phyloP scores from a whole-genome alignment of 2,797 vertebrate genomes.

The Emys orbicularis region DNA sequence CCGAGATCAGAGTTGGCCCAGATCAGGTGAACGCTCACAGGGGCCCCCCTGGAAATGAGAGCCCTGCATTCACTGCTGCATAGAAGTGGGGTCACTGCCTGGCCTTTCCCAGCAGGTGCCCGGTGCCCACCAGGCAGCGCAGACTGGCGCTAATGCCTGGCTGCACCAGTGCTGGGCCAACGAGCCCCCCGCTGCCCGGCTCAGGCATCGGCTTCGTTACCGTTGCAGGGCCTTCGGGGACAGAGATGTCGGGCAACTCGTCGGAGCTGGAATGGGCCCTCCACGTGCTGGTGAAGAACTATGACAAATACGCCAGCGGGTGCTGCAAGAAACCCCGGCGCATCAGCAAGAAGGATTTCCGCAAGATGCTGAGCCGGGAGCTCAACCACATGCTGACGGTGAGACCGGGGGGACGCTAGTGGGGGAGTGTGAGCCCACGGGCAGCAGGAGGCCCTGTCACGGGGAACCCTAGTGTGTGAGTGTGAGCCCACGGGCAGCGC shows the following conservation, averaged over 20 bases:
- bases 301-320: constrained; percentile 79
- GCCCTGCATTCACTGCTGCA: background rate
- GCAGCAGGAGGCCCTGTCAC: too few species aligned
- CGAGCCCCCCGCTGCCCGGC: too few species aligned
- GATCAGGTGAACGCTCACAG: background rate
- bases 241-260: constrained; percentile 53
- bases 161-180: background rate
- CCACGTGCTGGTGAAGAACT: constrained; percentile 81
- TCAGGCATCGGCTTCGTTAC: background rate
- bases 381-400: constrained; percentile 84
- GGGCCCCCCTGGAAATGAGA: background rate
- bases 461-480: background rate
- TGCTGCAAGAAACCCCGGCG: constrained; percentile 78
- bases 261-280: constrained; percentile 80
- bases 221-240: background rate
- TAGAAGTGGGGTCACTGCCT: background rate
- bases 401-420: background rate
- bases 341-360: constrained; percentile 83
- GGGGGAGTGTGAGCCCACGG: background rate
- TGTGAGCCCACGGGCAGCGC: background rate
- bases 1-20: background rate
- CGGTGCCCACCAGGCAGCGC: fast-evolving
- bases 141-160: background rate
- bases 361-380: constrained; percentile 82
- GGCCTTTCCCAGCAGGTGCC: background rate